Evolutionary conservation across 2,797 vertebrate genomes (phyloP).

Genomic region (Anguilla anguilla): DNA sequence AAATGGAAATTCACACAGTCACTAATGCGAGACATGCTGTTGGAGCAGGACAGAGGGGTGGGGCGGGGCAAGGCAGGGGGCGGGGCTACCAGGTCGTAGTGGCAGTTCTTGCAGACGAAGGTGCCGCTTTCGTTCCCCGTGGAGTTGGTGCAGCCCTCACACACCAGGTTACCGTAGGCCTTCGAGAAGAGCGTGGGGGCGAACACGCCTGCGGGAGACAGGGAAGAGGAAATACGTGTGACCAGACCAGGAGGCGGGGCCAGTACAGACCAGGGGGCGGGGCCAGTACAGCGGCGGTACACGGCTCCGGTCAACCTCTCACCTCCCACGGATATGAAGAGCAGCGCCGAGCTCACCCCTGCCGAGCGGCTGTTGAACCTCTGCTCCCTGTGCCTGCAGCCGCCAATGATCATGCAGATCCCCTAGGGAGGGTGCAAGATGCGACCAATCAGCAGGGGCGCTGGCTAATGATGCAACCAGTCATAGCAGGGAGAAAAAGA

Average conservation of each 20-base stretch:
- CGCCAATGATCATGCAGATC: conserved; percentile 88
- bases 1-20: neutral
- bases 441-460: neutral
- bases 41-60: neutral
- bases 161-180: conserved; percentile 85
- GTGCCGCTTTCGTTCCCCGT: conserved; percentile 66
- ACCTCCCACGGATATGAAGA: conserved; percentile 90
- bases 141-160: conserved; percentile 78
- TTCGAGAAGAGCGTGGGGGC: conserved; percentile 89
- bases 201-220: conserved; percentile 77
- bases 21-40: neutral
- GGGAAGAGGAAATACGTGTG: neutral
- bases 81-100: conserved; percentile 80
- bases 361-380: conserved; percentile 87
- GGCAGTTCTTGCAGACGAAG: conserved; percentile 82
- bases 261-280: neutral
- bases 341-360: conserved; percentile 82
- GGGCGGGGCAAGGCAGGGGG: neutral
- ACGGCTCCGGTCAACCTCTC: conserved; percentile 42
- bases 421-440: conserved; percentile 64
- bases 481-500: neutral
- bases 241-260: neutral
- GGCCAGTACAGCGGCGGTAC: neutral
- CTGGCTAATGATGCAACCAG: neutral
- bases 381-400: conserved; percentile 84